Conservation (phyloP, 1,140 invertebrate genomes). For the Magallana ariakensis region DNA sequence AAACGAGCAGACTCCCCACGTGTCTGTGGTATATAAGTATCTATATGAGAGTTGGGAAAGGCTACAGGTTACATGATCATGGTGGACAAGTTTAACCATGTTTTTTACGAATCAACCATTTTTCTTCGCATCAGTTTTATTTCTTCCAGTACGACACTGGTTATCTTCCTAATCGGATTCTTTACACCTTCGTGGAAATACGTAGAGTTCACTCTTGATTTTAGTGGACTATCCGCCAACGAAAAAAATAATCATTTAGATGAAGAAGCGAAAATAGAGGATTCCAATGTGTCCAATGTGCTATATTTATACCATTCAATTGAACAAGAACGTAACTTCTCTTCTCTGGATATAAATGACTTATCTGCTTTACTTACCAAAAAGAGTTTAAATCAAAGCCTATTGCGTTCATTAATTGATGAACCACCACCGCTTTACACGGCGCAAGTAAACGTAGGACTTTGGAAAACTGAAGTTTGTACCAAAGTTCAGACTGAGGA, state of each 20-base stretch:
- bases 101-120: background rate
- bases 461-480: slow-evolving; percentile 1
- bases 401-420: background rate
- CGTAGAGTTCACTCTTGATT: background rate
- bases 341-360: background rate
- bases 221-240: background rate
- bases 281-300: background rate
- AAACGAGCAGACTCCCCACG: no score
- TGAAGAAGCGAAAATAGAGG: background rate
- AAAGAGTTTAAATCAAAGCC: background rate
- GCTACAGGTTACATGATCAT: background rate
- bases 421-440: background rate
- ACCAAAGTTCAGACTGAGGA: background rate
- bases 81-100: slow-evolving; percentile 16
- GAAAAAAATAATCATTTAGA: no score
- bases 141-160: background rate
- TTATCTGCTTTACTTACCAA: background rate
- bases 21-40: no score
- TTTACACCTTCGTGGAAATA: slow-evolving; percentile 14
- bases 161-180: background rate
- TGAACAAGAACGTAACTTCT: background rate
- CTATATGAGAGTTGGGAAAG: no score
- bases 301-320: background rate
- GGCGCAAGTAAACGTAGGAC: background rate
- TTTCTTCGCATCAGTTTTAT: slow-evolving; percentile 3